Percentiles rank a stretch among this genome's conserved stretches.
phyloP scores from a whole-genome alignment of 35 echinoderm and acorn worm genomes.

The Lytechinus pictus region DNA sequence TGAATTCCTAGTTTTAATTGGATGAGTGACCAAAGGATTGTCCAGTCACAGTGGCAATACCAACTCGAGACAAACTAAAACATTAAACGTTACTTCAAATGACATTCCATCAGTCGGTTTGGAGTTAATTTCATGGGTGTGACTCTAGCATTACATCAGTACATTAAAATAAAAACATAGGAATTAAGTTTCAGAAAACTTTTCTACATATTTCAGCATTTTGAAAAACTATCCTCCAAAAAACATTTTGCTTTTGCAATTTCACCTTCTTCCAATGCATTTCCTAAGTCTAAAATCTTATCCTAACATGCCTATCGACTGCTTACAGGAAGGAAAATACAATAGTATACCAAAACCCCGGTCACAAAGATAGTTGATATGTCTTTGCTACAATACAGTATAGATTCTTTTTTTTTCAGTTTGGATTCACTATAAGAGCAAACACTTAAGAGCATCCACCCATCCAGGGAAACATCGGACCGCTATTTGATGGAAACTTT shows the following conservation, averaged over 20 bases:
- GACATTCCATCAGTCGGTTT: no score
- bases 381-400: neutral
- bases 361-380: neutral
- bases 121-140: no score
- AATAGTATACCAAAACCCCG: neutral
- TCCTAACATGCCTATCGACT: neutral
- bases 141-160: no score
- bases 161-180: no score
- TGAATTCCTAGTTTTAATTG: no score
- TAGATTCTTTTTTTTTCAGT: neutral
- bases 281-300: neutral
- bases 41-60: no score
- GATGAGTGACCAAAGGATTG: no score
- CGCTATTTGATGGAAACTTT: neutral
- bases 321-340: neutral
- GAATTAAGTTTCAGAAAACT: no score
- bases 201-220: no score
- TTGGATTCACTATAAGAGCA: neutral
- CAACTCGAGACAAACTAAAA: no score
- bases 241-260: neutral
- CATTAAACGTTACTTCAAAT: no score
- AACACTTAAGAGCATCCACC: neutral
- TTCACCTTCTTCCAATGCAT: neutral
- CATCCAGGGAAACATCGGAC: neutral
- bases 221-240: no score